Percentiles rank a stretch among this genome's conserved stretches.
Evolutionary conservation across 2,888 invertebrate species (phyloP).

Genomic region (Chrysolina americana): DNA sequence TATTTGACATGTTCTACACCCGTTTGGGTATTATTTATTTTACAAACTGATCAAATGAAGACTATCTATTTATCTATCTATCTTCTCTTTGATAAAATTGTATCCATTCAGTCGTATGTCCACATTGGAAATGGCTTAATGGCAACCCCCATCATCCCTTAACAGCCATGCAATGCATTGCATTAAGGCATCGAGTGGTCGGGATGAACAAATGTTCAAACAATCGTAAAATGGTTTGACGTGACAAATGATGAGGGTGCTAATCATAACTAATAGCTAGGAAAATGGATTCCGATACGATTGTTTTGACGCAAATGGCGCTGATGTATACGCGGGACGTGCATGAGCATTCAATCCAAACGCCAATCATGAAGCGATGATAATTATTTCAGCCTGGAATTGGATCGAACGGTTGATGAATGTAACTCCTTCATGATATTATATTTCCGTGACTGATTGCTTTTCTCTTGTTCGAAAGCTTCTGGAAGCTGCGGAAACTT

Average conservation of each 20-base stretch:
- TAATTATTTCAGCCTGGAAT: conserved; percentile 10
- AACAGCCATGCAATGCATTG: background rate
- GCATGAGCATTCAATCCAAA: conserved; percentile 22
- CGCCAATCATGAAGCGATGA: conserved; percentile 9
- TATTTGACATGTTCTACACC: no score
- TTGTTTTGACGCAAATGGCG: conserved; percentile 16
- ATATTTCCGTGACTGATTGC: conserved; percentile 9
- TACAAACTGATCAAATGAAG: no score
- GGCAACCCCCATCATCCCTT: background rate
- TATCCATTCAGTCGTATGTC: no score
- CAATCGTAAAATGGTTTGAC: conserved; percentile 18
- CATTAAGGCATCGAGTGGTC: background rate
- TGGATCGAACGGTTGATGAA: conserved; percentile 1
- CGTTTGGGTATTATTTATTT: no score
- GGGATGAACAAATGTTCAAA: conserved; percentile 13
- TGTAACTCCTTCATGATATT: background rate
- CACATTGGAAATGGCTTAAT: background rate
- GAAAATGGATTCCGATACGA: conserved; percentile 27
- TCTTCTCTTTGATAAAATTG: no score
- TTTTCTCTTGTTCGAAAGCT: background rate
- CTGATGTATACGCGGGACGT: conserved; percentile 23
- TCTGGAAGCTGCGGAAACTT: background rate
- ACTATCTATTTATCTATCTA: no score
- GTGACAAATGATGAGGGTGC: conserved; percentile 11
- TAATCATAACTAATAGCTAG: conserved; percentile 22